Base-by-base conservation (phyloP, 2,797 vertebrate species). In the Babyrousa celebensis region DNA sequence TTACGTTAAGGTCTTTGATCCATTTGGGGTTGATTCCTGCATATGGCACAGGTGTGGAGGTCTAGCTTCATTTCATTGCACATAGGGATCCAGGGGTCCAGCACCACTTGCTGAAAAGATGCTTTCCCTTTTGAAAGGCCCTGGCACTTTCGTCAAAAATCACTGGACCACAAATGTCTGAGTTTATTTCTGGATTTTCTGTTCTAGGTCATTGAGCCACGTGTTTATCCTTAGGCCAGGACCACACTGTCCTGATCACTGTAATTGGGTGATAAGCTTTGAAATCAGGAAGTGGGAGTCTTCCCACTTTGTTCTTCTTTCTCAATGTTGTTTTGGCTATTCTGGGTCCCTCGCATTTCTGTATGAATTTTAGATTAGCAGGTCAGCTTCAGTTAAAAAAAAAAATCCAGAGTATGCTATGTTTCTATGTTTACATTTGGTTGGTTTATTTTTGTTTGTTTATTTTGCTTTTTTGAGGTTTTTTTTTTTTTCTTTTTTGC, bases 161-260 rank as follows among this genome's bases (percentile, higher is more conserved):
- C 43, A 89, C 10, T 15, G 43, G 80, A 54, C 70, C 32, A 18
- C 48, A 80, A 62, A n/a, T 7, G 6, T 65, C 14, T 20, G 56
- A 12, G 40, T 65, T 58, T 94, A 82, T 95, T 92, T 91, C 56
- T 77, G 29, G 63, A 43, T 12, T 67, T 58, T 68, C 74, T 78
- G 12, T 82, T 78, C 43, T 63, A n/a, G 56, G 54, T 56, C 71
- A 29, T 6, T 52, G 48, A 36, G 43, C 36, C 27, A 10, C 48
- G 11, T 52, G 75, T 86, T 18, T 71, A 4, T 92, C 93, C 67
- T 58, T 71, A 52, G 23, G n/a, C 40, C 43, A 95, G 72, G 43
- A 63, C 15, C 65, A 32, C 12, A n/a, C 32, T 52, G 21, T 74
- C 70, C 32, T 87, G 43, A 58, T 56, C 65, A 56, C 29, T 74